Evolutionary conservation across 1,140 invertebrate species (phyloP).

Genomic region (Bombus turneri): DNA sequence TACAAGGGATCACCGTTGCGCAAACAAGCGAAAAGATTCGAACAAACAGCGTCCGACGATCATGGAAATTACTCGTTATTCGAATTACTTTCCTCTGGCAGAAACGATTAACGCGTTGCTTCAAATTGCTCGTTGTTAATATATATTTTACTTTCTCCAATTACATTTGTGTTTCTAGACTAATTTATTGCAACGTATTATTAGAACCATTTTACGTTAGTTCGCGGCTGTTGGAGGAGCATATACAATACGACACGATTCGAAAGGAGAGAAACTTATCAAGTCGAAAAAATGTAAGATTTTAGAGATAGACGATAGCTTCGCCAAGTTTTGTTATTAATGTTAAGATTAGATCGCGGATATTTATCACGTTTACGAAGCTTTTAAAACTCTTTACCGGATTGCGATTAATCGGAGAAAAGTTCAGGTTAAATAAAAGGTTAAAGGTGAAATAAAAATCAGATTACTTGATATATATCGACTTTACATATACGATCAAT

Average conservation of each 20-base stretch:
- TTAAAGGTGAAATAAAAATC: not conserved
- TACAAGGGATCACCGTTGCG: slow-evolving; percentile 17
- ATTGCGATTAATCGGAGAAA: too few relatives aligned
- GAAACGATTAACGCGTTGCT: not conserved
- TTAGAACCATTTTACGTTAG: not conserved
- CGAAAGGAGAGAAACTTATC: not conserved
- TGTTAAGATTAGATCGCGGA: not conserved
- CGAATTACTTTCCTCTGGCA: not conserved
- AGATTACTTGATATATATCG: not conserved
- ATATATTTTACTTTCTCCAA: not conserved
- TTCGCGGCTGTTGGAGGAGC: not conserved
- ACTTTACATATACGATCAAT: not conserved
- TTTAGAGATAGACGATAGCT: not conserved
- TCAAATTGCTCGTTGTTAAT: not conserved
- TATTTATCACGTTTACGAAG: too few relatives aligned
- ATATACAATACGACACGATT: too few relatives aligned
- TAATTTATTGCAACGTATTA: too few relatives aligned
- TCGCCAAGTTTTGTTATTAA: not conserved
- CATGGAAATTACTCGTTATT: not conserved
- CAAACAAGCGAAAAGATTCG: slow-evolving; percentile 11
- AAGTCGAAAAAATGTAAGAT: not conserved
- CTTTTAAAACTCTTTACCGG: too few relatives aligned
- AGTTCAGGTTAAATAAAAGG: too few relatives aligned
- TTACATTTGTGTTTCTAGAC: too few relatives aligned
- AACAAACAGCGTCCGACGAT: slow-evolving; percentile 11